Evolutionary conservation across 2,113 vertebrate genomes (phyloP), one percentile per base, ranked within the genome.

Genomic region (Paralichthys olivaceus): DNA sequence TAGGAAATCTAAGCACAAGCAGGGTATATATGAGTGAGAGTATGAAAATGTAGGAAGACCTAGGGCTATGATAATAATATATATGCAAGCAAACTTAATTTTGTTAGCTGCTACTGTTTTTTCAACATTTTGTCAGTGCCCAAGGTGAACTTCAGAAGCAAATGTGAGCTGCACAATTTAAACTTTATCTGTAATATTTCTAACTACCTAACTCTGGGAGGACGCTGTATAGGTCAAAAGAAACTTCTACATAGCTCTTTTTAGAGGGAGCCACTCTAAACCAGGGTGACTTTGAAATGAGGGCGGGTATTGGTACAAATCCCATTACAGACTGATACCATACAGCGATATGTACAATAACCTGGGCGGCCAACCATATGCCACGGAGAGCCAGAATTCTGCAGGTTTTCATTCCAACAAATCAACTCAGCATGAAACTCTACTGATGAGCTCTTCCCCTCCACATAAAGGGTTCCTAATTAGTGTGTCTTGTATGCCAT

Each of bases 211-310:
- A 60, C 56, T 51, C 14, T 23, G n/a, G 68, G 22, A 61, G 56
- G 7, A n/a, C 1, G 0, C 28, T 20, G 28, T 59, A 43, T 11
- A 23, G 54, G 22, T 58, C 26, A 49, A 12, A 37, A 54, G 14
- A 60, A 13, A 67, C 40, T 1, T 40, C 45, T 54, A 54, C 34
- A 45, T 34, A 56, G 22, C 66, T 59, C 25, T 56, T 17, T 29
- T 79, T 19, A 55, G n/a, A n/a, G 7, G 40, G 37, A 28, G 26
- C 37, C 54, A 56, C 8, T 74, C 22, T 19, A 60, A 83, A 72
- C 17, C 34, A 70, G 76, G 65, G 75, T 87, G 81, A 83, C 78
- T 85, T 83, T 76, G 67, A 75, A 66, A 51, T 29, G 22, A 54
- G 54, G 22, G 56, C 28, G 25, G 60, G 22, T 20, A 60, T 5